These are phyloP conservation scores for Zygaena filipendulae DNA, from an alignment of 2,888 invertebrate species.

Conservation along the genomic window DNA sequence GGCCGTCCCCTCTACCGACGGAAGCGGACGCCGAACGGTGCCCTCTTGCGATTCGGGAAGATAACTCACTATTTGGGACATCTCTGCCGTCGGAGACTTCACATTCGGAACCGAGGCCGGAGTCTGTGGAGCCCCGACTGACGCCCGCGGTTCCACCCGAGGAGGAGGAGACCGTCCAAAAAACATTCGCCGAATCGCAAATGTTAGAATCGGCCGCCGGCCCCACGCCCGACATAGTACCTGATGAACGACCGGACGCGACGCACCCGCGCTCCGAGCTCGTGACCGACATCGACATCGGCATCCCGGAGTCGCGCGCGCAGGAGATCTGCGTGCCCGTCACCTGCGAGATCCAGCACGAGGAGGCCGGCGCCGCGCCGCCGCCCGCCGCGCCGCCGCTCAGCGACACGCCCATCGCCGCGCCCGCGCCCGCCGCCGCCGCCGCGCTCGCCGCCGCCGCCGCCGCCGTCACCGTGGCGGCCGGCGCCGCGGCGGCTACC, in stretches of 20 bases:
- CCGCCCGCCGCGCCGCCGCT: conserved; percentile 26
- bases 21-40: no score
- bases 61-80: no score
- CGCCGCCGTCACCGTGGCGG: conserved; percentile 29
- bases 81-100: no score
- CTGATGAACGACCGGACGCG: conserved; percentile 27
- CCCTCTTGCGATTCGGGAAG: no score
- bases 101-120: no score
- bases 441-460: conserved; percentile 22
- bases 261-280: conserved; percentile 28
- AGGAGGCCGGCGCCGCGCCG: conserved; percentile 26
- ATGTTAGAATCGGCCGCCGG: conserved; percentile 19
- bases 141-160: conserved; percentile 10
- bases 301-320: conserved; percentile 46
- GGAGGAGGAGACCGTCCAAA: conserved; percentile 7
- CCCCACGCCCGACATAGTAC: conserved; percentile 48
- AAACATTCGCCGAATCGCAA: no score
- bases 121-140: conserved; percentile 11
- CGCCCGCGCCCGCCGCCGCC: conserved; percentile 19
- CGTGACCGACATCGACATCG: conserved; percentile 51
- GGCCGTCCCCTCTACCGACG: no score
- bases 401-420: conserved; percentile 27
- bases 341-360: conserved; percentile 43
- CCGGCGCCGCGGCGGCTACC: conserved; percentile 28
- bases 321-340: conserved; percentile 60